phyloP scores from a whole-genome alignment of 2,888 invertebrate genomes.

The Ernsta delagoae region DNA sequence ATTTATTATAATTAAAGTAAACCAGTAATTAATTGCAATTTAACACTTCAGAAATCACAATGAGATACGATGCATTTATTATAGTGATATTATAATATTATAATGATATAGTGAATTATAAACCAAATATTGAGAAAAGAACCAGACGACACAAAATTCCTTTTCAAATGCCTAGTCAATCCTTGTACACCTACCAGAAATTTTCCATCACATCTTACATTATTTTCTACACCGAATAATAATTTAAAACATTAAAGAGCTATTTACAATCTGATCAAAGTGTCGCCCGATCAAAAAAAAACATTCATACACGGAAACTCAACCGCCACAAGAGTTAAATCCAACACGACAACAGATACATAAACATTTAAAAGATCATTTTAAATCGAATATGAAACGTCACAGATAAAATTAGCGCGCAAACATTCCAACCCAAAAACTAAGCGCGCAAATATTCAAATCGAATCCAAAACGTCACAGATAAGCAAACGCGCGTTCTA shows the following conservation, averaged over 20 bases:
- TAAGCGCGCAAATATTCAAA: background rate
- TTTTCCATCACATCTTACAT: background rate
- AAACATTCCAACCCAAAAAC: too few species aligned
- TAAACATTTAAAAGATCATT: too few species aligned
- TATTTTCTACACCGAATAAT: slow-evolving; percentile 10
- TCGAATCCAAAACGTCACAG: slow-evolving; percentile 2
- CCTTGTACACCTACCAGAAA: background rate
- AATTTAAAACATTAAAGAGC: slow-evolving; percentile 24
- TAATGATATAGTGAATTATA: background rate
- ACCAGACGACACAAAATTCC: too few species aligned
- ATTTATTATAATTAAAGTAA: background rate
- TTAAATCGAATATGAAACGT: too few species aligned
- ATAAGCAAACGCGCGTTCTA: background rate
- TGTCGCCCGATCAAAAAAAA: slow-evolving; percentile 15
- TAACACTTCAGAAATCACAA: slow-evolving; percentile 26
- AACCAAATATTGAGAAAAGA: background rate
- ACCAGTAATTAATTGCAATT: background rate
- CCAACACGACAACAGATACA: too few species aligned
- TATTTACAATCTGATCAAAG: slow-evolving; percentile 19
- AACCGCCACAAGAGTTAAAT: background rate
- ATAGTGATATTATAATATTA: background rate
- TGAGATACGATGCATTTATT: slow-evolving; percentile 8
- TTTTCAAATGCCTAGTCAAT: too few species aligned
- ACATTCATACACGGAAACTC: background rate
- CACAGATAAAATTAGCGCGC: too few species aligned